Evolutionary conservation across 2,888 invertebrate genomes (phyloP), one percentile per base, ranked within the genome.

Genomic region (Pollenia angustigena): DNA sequence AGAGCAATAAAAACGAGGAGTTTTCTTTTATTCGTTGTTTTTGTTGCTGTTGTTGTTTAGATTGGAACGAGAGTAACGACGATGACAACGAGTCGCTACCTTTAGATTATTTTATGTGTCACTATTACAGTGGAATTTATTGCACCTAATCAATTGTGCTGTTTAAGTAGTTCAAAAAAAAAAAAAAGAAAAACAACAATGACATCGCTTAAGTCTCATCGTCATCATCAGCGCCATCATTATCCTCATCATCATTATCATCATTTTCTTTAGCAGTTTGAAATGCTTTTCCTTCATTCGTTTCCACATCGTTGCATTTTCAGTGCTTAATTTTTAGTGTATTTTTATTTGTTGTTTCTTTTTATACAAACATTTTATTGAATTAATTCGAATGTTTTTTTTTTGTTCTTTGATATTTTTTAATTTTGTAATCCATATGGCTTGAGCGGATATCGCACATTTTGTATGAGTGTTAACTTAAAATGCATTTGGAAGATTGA

Each of bases 101-200:
- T 78, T 50, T 42, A 64, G 60, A 10, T 60, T 72, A 89, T 60
- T 85, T 91, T 91, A 75, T 92, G 89, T 92, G 92, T 92, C 92
- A 92, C 90, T 92, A 91, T 92, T 91, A 91, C 92, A 92, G 91
- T 92, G 92, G 91, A 92, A 92, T 88, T 89, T 78, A 58, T 79
- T 86, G 87, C 82, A 85, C 64, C 81, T 79, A 85, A 87, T 83
- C 76, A 81, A 82, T 62, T 54, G 72, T 62, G 69, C 66, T 74
- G 74, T 64, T 78, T 54, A 74, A 75, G 60, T 84, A 84, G 60
- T 74, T 74, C 52, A 79, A 52, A 79, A 74, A 23, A 23, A 23
- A 23, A 0, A 23, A 3, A 32, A 32, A 32, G 1, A 32, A 32
- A 64, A 62, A 74, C 58, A 74, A 80, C 48, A 80, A 80, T n/a